Evolutionary conservation across 2,797 vertebrate genomes (phyloP), one percentile per base, ranked within the genome.

Genomic region (Cygnus olor): DNA sequence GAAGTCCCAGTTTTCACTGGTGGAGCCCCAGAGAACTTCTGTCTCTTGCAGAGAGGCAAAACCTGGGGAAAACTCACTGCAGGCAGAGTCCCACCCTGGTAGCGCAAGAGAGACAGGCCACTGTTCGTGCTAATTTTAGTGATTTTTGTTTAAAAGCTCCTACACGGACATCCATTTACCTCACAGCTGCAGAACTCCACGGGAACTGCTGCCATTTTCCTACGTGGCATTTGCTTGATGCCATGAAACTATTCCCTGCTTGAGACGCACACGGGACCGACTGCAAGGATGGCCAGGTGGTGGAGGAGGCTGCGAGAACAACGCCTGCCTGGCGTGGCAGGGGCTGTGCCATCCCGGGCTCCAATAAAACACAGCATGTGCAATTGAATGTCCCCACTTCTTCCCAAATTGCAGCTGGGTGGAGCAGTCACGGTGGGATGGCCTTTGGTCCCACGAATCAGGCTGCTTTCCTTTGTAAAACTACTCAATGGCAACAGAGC

Each of bases 191-290:
- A 71, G 65, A 13, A 22, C n/a, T 73, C 60, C 49, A 40, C 14
- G 18, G 69, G 44, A 83, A 57, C 65, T 80, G 76, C 61, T 91
- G 87, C 44, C 21, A 3, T 83, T 44, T 77, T 82, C 84, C 51
- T 58, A 1, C 2, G 3, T 8, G n/a, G 36, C 11, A 20, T 61
- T 34, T 36, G 40, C 21, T 24, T 1, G 27, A 58, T 40, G 70
- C 63, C 71, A 74, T 87, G 80, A 91, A 38, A 21, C 38, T 20
- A 0, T 7, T 90, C 10, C 27, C n/a, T 81, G 32, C 36, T 36
- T 44, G 44, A 32, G 57, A 56, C 14, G 28, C 2, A 0, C 2
- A n/a, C 5, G 64, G 30, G 4, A 60, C 4, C 12, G 38, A 71
- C 78, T 74, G 42, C 1, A 9, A 83, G 69, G 45, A 12, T 0